phyloP scores from a whole-genome alignment of 2,888 invertebrate species.

The Ennomos quercinarius region DNA sequence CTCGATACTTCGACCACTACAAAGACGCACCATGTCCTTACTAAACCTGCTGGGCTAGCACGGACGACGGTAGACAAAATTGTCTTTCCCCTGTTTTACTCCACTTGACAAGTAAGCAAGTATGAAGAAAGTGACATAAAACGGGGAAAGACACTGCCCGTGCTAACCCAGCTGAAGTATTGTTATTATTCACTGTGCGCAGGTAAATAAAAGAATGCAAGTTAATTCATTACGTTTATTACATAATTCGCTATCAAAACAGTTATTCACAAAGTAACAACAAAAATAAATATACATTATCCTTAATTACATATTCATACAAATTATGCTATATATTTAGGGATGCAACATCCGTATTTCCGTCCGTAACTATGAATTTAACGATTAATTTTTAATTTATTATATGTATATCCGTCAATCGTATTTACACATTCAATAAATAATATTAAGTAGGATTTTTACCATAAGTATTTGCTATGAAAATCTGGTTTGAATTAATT shows the following conservation, averaged over 20 bases:
- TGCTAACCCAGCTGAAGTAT: no score
- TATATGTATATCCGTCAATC: conserved; percentile 16
- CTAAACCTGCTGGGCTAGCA: no score
- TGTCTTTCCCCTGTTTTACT: no score
- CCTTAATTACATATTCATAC: no score
- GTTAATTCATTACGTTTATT: conserved; percentile 55
- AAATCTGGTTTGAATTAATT: no score
- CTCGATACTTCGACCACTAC: no score
- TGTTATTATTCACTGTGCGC: no score
- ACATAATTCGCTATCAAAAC: conserved; percentile 50
- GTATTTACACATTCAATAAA: conserved; percentile 3
- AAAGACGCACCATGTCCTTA: no score
- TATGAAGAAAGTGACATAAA: no score
- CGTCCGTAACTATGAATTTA: conserved; percentile 28
- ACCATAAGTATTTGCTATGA: background rate
- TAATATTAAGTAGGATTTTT: conserved; percentile 5
- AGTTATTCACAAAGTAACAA: conserved; percentile 50
- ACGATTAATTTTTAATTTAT: conserved; percentile 7
- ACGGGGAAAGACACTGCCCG: no score
- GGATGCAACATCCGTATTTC: conserved; percentile 10
- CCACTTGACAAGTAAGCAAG: no score
- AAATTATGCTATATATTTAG: background rate
- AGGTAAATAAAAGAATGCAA: conserved; percentile 23
- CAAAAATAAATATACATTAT: conserved; percentile 26
- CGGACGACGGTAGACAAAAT: no score